Evolutionary conservation across 2,888 invertebrate species (phyloP).

Genomic region (Phyllotreta striolata): DNA sequence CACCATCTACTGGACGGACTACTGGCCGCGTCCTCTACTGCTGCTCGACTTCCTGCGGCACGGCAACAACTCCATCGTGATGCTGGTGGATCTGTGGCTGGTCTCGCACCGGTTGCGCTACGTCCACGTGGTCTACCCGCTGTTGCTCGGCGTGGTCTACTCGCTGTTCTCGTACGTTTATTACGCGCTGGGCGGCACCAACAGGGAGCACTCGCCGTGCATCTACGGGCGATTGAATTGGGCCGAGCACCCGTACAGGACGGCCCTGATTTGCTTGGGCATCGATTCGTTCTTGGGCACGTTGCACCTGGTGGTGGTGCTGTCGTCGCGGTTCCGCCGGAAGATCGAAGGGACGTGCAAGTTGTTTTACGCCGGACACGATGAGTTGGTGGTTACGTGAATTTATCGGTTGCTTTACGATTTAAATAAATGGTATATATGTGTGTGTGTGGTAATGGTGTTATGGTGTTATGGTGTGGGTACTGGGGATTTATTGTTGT

Average conservation of each 20-base stretch:
- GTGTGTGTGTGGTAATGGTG: no score
- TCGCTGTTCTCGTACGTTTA: constrained; percentile 72
- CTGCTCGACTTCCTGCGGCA: constrained; percentile 78
- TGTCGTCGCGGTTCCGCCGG: not conserved
- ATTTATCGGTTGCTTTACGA: no score
- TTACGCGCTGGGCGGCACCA: constrained; percentile 74
- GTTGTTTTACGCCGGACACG: not conserved
- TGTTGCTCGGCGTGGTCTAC: constrained; percentile 70
- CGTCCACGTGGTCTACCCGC: constrained; percentile 68
- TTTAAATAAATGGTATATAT: no score
- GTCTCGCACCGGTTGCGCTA: constrained; percentile 76
- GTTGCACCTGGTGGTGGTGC: constrained; percentile 6
- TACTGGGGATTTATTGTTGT: no score
- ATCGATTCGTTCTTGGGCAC: not conserved
- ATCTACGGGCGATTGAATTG: constrained; percentile 13
- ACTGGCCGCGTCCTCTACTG: constrained; percentile 59
- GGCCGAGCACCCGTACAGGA: constrained; percentile 6
- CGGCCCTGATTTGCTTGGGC: not conserved
- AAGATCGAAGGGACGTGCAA: constrained; percentile 4
- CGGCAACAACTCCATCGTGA: constrained; percentile 75
- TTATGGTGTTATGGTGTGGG: no score
- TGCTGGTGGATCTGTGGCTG: constrained; percentile 75
- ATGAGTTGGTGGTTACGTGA: no score
- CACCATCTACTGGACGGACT: constrained; percentile 75
- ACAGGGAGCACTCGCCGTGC: not conserved